Base-by-base conservation (phyloP, 1,140 invertebrate species). In the Diabrotica undecimpunctata region DNA sequence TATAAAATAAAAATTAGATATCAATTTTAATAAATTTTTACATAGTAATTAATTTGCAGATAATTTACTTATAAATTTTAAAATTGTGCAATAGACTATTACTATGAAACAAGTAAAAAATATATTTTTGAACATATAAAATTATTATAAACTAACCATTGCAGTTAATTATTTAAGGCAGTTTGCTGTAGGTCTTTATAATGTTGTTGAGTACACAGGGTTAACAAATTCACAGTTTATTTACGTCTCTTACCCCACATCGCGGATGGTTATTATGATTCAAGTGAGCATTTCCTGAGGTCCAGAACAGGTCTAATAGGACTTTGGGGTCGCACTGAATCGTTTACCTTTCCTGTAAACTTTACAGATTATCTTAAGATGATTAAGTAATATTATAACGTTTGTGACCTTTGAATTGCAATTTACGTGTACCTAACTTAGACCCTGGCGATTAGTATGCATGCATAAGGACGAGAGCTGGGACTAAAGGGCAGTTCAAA, bases 391-490 rank as follows among this genome's bases (percentile, higher is more conserved):
- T 55, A 56, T 57, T 13, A 51, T 46, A 59, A 56, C 41, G 25
- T 37, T 25, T 25, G 38, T 10, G 54, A 66, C 66, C 64, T 66
- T 71, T 67, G 65, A 71, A 63, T 54, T 69, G 66, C 67, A 69
- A 69, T 69, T 65, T 71, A 66, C 61, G 65, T 66, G 41, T 46
- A 46, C 41, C 41, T 46, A 10, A 46, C 41, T 46, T 46, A 46
- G 41, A n/a, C 68, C 66, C 64, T 67, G 62, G 54, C 11, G 9
- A 62, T 70, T 74, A 74, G 72, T 74, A 72, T 74, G 70, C 70
- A 74, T 72, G 72, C 69, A 74, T 70, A 71, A 46, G 70, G 65
- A n/a, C 41, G 41, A 46, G 41, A n/a, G 41, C 41, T n/a, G n/a
- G 41, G n/a, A n/a, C n/a, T 46, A 46, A 46, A n/a, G 41, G 68